Percentiles rank a stretch among this genome's conserved stretches.
These are phyloP conservation scores for Apodemia zela DNA, from an alignment of 2,888 invertebrate species.

Conservation along the genomic window DNA sequence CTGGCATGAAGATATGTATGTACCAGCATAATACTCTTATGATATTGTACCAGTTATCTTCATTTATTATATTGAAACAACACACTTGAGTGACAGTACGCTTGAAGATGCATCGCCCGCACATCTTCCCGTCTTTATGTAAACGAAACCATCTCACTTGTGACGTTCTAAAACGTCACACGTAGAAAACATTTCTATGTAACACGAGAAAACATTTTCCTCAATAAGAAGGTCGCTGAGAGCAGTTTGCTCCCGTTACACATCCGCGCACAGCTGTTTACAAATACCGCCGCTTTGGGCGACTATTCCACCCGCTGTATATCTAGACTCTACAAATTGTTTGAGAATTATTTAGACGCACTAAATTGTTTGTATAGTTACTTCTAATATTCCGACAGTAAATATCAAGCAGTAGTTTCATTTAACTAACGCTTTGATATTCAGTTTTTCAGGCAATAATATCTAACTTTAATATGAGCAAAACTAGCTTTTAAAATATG, in stretches of 20 bases:
- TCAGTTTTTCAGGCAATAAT: no score
- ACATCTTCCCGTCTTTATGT: no score
- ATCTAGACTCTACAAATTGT: background rate
- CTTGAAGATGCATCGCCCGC: no score
- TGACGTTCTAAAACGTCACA: background rate
- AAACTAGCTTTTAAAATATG: no score
- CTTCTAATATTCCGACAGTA: background rate
- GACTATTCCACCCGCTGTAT: background rate
- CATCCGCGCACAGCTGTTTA: background rate
- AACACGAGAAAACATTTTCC: background rate
- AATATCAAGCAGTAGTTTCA: background rate
- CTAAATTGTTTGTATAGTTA: background rate
- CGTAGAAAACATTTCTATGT: background rate
- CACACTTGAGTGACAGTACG: no score
- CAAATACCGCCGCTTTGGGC: no score
- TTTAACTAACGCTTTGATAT: background rate
- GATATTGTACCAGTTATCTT: no score
- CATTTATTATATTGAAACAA: no score
- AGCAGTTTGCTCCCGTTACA: background rate
- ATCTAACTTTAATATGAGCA: no score
- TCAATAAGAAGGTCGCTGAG: background rate
- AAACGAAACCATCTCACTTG: no score
- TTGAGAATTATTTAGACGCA: background rate
- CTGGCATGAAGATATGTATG: no score
- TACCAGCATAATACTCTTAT: no score